phyloP scores from a whole-genome alignment of 2,797 vertebrate species.

The Bradypus variegatus region DNA sequence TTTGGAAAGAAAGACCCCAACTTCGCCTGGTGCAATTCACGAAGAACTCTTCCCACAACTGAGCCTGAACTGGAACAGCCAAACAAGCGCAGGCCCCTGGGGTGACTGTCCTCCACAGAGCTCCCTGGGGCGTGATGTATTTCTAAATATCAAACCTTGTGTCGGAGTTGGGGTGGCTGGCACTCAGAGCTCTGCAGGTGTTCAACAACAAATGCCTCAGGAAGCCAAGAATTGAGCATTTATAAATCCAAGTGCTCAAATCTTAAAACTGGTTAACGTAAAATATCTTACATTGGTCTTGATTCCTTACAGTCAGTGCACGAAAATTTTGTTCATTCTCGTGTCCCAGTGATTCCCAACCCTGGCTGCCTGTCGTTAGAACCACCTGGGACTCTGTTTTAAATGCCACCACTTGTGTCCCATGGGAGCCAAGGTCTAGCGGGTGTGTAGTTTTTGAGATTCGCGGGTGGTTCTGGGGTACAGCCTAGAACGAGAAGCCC shows the following conservation, averaged over 20 bases:
- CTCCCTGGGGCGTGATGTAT: accelerated
- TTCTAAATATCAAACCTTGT: not conserved
- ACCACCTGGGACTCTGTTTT: too few relatives aligned
- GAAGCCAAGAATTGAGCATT: not conserved
- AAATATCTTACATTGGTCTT: not conserved
- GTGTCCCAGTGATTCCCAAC: not conserved
- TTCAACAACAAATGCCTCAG: accelerated
- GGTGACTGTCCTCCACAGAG: not conserved
- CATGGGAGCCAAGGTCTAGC: not conserved
- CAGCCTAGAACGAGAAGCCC: not conserved
- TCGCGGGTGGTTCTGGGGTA: accelerated
- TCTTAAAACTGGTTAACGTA: not conserved
- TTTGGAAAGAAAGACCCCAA: not conserved
- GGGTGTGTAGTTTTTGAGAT: not conserved
- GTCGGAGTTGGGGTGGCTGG: not conserved
- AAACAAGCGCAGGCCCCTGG: not conserved
- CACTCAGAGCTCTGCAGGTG: not conserved
- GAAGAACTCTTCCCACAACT: not conserved
- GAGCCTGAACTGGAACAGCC: not conserved
- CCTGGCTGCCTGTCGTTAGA: too few relatives aligned
- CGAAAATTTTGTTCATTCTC: not conserved
- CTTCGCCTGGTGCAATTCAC: not conserved
- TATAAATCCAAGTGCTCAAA: not conserved
- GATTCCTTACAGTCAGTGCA: too few relatives aligned
- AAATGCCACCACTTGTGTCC: not conserved